Percentiles rank a stretch among this genome's conserved stretches.
Evolutionary conservation across 1,140 invertebrate species (phyloP).

Genomic region (Notospermus geniculatus): DNA sequence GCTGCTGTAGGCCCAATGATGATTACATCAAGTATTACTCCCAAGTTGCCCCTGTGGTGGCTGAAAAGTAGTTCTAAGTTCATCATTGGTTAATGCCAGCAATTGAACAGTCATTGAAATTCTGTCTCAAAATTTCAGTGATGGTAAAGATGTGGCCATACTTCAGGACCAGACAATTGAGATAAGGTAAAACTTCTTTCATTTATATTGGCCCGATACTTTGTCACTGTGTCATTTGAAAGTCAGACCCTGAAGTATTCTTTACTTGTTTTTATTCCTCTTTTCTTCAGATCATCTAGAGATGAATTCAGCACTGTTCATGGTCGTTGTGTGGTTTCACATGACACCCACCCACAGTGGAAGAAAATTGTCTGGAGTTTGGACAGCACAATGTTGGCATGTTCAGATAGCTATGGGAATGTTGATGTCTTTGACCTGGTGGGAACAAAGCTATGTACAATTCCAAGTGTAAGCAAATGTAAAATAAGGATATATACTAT

Average conservation of each 20-base stretch:
- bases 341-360: slow-evolving; percentile 67
- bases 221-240: no score
- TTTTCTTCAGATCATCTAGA: no score
- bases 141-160: slow-evolving; percentile 70
- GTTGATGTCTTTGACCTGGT: slow-evolving; percentile 75
- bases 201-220: no score
- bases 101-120: slow-evolving; percentile 61
- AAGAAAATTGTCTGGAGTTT: slow-evolving; percentile 71
- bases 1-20: background rate
- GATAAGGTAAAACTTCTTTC: no score
- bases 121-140: slow-evolving; percentile 40
- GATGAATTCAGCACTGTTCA: slow-evolving; percentile 38
- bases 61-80: background rate
- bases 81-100: background rate
- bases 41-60: background rate
- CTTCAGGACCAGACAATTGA: slow-evolving; percentile 71
- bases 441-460: slow-evolving; percentile 71
- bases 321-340: slow-evolving; percentile 57
- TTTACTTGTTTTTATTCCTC: no score
- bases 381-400: slow-evolving; percentile 71
- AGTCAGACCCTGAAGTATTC: no score
- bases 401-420: slow-evolving; percentile 70
- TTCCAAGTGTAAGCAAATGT: slow-evolving; percentile 64
- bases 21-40: background rate
- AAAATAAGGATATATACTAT: no score